phyloP scores from a whole-genome alignment of 2,888 invertebrate genomes.

The Microchrysa polita region DNA sequence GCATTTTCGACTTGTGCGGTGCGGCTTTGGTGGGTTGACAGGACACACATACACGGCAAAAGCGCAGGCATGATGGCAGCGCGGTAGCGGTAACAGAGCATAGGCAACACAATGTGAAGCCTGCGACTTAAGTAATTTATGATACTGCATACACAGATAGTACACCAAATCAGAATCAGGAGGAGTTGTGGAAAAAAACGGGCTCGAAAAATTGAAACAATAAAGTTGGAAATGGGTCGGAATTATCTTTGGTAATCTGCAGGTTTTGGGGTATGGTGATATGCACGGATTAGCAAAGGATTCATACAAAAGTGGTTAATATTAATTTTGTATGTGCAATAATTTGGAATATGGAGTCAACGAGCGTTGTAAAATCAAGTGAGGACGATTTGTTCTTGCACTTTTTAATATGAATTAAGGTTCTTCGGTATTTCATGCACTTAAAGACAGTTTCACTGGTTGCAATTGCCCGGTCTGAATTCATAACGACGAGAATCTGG shows the following conservation, averaged over 20 bases:
- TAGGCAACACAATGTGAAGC: slow-evolving; percentile 27
- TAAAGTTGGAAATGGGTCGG: slow-evolving; percentile 6
- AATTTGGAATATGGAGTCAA: too few species aligned
- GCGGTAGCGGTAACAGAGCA: not conserved
- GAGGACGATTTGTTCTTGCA: too few species aligned
- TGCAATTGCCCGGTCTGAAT: too few species aligned
- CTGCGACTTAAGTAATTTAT: slow-evolving; percentile 25
- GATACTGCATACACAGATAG: slow-evolving; percentile 22
- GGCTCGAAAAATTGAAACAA: slow-evolving; percentile 25
- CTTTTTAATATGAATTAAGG: too few species aligned
- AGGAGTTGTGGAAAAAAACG: not conserved
- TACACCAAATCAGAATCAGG: not conserved
- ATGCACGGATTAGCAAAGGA: too few species aligned
- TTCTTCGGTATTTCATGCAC: too few species aligned
- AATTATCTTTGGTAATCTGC: not conserved
- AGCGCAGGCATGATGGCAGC: not conserved
- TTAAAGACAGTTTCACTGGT: too few species aligned
- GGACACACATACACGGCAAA: too few species aligned
- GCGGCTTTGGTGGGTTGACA: not conserved
- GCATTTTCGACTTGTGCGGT: slow-evolving; percentile 42
- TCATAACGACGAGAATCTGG: too few species aligned
- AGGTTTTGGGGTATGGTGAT: not conserved
- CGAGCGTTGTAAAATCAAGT: too few species aligned
- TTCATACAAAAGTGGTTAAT: too few species aligned
- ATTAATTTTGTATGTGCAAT: too few species aligned